Evolutionary conservation across 2,797 vertebrate species (phyloP), one percentile per base, ranked within the genome.

Genomic region (Hoplostethus mediterraneus): DNA sequence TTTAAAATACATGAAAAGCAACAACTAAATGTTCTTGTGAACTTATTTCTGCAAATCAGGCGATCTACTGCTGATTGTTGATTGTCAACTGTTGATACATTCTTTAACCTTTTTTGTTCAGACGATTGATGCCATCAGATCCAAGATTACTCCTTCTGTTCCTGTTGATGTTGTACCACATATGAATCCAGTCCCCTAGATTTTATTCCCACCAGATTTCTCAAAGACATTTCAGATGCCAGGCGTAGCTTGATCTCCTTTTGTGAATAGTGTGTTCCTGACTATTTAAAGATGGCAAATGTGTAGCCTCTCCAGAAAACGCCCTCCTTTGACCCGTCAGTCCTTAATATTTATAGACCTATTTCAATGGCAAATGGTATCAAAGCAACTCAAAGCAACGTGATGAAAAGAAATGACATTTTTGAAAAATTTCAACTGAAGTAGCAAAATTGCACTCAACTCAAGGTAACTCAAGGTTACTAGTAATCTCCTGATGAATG

Each of bases 31-130:
- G 30, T 56, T 60, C 30, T 2, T 3, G 48, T 49, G 16, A 49
- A 49, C 36, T 44, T 33, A 38, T 66, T 68, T 58, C n/a, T 40
- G 14, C 1, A 6, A 30, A 9, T 68, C 58, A 25, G 64, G 58
- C 67, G 66, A 69, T 75, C 66, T 30, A n/a, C 0, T 62, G 51
- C 59, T 80, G 80, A 63, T 44, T 81, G 75, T 38, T 86, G 73
- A 86, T 79, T 79, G 65, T 52, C 77, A 63, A 82, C 80, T 75
- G 33, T 44, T 17, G 54, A 75, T 36, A 28, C 8, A 21, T n/a
- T 74, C 3, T 63, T 61, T 25, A 75, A 53, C 58, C 63, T 9
- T 14, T 59, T 63, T 53, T 53, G 5, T 25, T 49, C 5, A 28
- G 25, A 71, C 30, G 45, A 45, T 21, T 33, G 36, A 33, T 30